phyloP scores from a whole-genome alignment of 2,888 invertebrate species.

The Caenorhabditis auriculariae region DNA sequence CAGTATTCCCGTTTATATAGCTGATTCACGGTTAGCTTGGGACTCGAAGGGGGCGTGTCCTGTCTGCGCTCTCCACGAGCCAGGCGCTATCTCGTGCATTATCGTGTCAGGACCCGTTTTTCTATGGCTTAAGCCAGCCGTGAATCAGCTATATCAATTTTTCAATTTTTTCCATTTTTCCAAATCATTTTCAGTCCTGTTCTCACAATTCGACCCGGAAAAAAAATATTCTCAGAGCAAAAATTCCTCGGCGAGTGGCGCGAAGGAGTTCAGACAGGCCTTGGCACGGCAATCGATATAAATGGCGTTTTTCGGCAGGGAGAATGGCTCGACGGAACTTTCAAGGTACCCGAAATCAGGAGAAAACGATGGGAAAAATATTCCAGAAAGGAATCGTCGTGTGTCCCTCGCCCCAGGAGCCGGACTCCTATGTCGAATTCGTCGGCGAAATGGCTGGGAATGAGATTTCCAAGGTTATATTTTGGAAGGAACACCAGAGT shows the following conservation, averaged over 20 bases:
- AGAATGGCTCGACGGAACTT: slow-evolving; percentile 2
- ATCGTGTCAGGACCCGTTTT: too few relatives aligned
- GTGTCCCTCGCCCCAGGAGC: neutral
- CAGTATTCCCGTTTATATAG: neutral
- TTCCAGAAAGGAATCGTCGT: slow-evolving; percentile 5
- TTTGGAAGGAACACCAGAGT: too few relatives aligned
- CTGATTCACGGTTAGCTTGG: too few relatives aligned
- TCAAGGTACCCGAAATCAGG: slow-evolving; percentile 6
- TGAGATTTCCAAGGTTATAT: too few relatives aligned
- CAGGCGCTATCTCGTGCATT: too few relatives aligned
- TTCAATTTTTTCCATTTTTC: neutral
- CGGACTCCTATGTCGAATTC: slow-evolving; percentile 2
- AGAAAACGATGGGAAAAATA: neutral
- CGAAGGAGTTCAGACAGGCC: slow-evolving; percentile 5
- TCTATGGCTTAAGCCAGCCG: too few relatives aligned
- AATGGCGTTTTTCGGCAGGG: slow-evolving; percentile 6
- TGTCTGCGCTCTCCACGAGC: too few relatives aligned
- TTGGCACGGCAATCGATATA: slow-evolving; percentile 5
- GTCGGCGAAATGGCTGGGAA: slow-evolving; percentile 5
- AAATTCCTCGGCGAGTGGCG: slow-evolving; percentile 6
- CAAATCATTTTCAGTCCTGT: too few relatives aligned
- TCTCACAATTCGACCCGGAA: too few relatives aligned
- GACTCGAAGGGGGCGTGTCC: too few relatives aligned
- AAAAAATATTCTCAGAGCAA: too few relatives aligned
- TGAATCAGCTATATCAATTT: too few relatives aligned